Conservation (phyloP, 1,140 invertebrate genomes). For the Oryctes rhinoceros region DNA sequence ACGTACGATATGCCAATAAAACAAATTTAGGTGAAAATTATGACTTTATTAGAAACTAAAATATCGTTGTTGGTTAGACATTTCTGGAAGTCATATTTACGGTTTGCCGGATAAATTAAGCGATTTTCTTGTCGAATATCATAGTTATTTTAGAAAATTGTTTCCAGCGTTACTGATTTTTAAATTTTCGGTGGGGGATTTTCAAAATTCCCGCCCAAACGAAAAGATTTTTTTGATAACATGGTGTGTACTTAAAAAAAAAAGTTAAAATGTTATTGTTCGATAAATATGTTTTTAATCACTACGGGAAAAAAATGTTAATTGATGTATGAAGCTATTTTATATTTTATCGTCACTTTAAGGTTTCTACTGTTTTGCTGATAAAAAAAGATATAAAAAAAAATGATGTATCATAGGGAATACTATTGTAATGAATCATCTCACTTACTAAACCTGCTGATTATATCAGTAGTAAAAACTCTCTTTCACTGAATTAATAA, state of each 20-base stretch:
- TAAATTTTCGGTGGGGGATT: too few relatives aligned
- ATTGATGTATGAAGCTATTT: too few relatives aligned
- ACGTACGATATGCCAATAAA: neutral
- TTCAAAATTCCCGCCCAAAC: too few relatives aligned
- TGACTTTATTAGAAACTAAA: neutral
- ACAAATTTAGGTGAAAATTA: neutral
- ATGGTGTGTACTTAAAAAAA: too few relatives aligned
- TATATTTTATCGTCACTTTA: too few relatives aligned
- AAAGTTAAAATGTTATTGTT: too few relatives aligned
- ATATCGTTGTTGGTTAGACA: slow-evolving; percentile 10
- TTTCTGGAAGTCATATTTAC: slow-evolving; percentile 29
- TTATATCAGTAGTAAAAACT: neutral
- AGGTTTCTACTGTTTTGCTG: neutral
- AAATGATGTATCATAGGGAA: slow-evolving; percentile 7
- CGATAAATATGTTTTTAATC: too few relatives aligned
- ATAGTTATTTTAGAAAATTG: too few relatives aligned
- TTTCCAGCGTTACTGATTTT: too few relatives aligned
- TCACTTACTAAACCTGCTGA: slow-evolving; percentile 1
- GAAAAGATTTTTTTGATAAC: too few relatives aligned
- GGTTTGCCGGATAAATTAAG: neutral
- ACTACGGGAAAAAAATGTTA: too few relatives aligned
- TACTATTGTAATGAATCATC: slow-evolving; percentile 28
- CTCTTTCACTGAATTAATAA: neutral
- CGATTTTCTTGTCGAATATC: too few relatives aligned
- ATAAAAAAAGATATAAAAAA: neutral